Evolutionary conservation across 2,888 invertebrate species (phyloP).

Genomic region (Nasonia oneida): DNA sequence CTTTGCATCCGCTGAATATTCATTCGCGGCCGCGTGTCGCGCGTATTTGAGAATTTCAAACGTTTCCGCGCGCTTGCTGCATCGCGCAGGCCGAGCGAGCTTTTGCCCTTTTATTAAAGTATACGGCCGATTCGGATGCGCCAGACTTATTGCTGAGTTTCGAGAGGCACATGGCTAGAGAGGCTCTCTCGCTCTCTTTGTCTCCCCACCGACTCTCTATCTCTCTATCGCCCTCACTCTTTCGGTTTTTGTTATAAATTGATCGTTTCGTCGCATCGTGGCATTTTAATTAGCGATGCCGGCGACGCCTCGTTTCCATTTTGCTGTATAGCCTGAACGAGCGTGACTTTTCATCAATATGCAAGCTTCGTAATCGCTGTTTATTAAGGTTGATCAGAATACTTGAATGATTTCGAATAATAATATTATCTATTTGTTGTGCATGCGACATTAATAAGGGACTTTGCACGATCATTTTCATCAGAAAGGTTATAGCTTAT

Average conservation of each 20-base stretch:
- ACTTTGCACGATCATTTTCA: too few species aligned
- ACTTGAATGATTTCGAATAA: slow-evolving; percentile 31
- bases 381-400: slow-evolving; percentile 33
- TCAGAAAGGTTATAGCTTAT: too few species aligned
- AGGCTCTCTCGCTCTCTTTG: background rate
- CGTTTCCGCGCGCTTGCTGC: slow-evolving; percentile 62
- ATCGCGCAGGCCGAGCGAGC: background rate
- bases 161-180: background rate
- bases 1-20: slow-evolving; percentile 74
- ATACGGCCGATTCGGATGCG: slow-evolving; percentile 25
- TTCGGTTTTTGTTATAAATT: slow-evolving; percentile 31
- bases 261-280: slow-evolving; percentile 24
- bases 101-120: slow-evolving; percentile 48
- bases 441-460: background rate
- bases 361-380: slow-evolving; percentile 37
- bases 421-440: slow-evolving; percentile 11
- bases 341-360: slow-evolving; percentile 48
- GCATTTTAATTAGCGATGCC: slow-evolving; percentile 45
- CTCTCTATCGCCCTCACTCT: background rate
- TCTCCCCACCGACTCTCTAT: background rate
- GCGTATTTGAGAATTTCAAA: slow-evolving; percentile 71
- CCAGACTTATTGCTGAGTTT: slow-evolving; percentile 41
- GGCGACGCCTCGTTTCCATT: slow-evolving; percentile 18
- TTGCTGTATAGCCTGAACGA: background rate
- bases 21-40: slow-evolving; percentile 65